Evolutionary conservation across 2,888 invertebrate genomes (phyloP).

Genomic region (Melipona bicolor): DNA sequence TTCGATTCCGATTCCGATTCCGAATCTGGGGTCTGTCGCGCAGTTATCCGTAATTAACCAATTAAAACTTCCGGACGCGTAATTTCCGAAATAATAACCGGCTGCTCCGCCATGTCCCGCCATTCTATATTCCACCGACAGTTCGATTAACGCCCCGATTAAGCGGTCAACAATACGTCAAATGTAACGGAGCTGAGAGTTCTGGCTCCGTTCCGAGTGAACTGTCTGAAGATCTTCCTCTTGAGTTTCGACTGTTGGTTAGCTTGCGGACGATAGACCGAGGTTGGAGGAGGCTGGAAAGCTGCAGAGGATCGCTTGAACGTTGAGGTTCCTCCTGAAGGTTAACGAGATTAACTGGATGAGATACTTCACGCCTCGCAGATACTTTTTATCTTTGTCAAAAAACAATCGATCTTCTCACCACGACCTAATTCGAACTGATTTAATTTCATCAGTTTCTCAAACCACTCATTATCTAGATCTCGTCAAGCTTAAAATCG

Average conservation of each 20-base stretch:
- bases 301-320: not conserved
- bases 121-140: constrained; percentile 33
- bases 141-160: constrained; percentile 48
- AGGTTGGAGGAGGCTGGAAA: not conserved
- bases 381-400: not conserved
- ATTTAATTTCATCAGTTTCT: too few species aligned
- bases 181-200: constrained; percentile 1
- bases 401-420: too few species aligned
- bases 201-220: not conserved
- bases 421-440: too few species aligned
- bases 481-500: too few species aligned
- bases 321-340: not conserved
- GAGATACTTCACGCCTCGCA: not conserved
- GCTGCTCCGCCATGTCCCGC: not conserved
- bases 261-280: not conserved
- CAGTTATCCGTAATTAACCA: constrained; percentile 31
- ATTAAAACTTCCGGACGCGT: constrained; percentile 55
- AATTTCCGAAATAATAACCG: constrained; percentile 65
- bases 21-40: not conserved
- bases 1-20: constrained; percentile 5
- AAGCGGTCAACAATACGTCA: constrained; percentile 30
- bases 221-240: not conserved
- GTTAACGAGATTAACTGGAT: not conserved
- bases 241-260: not conserved
- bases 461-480: too few species aligned